Base-by-base conservation (phyloP, 2,888 invertebrate species). In the Spisula solida region DNA sequence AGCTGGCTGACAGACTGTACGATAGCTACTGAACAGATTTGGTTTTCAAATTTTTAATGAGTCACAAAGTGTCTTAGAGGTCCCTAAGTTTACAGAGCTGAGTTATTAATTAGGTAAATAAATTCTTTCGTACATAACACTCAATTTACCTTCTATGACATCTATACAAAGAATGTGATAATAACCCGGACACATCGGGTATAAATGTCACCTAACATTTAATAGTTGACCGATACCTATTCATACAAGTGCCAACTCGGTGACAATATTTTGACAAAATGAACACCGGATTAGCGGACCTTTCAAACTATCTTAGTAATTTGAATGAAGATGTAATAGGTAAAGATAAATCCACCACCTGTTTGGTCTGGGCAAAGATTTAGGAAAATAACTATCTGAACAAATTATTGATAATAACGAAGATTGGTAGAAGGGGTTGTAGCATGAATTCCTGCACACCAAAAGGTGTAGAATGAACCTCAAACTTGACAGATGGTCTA, bases 121-220 rank as follows among this genome's bases (percentile, higher is more conserved):
- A 66, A 66, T 25, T 66, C 60, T n/a, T n/a, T 66, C 0, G 10
- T n/a, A 66, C 10, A 66, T 66, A 25, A 66, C 60, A 25, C 60
- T 66, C 60, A 66, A 66, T 66, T 66, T 66, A 66, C 60, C 10
- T 66, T 66, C 60, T 66, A 66, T 66, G 60, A 66, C 60, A 66
- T 66, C 12, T 66, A 4, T 25, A 66, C 25, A 66, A 66, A 25
- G 25, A 66, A 66, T 66, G 60, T 12, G 60, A n/a, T 66, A 66
- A 66, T 25, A 66, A 25, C 60, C 25, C 12, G 25, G 6, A n/a
- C 60, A 66, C 60, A 66, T 25, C 12, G 12, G 60, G 60, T 25
- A 25, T 25, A 66, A n/a, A 66, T 66, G 34, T 75, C 34, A 75
- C 34, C 75, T 75, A 75, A 14, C 34, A 75, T 75, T 75, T 75